Percentiles rank a stretch among this genome's conserved stretches.
phyloP scores from a whole-genome alignment of 37 sponge, comb jelly and placozoan species.

The Chondrilla cf. caribensis region DNA sequence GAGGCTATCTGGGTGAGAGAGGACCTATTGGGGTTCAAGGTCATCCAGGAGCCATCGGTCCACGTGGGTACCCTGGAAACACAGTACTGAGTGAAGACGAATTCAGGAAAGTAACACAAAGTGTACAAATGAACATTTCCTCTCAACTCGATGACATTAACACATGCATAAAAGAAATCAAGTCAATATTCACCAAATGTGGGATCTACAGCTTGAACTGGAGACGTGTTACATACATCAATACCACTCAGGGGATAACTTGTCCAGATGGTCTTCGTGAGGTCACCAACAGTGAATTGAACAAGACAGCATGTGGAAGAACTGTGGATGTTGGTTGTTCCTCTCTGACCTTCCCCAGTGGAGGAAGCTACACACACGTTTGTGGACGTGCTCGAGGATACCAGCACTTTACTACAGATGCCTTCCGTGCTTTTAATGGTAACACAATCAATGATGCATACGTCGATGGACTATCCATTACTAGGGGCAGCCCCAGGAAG shows the following conservation, averaged over 20 bases:
- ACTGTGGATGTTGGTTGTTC: conserved; percentile 27
- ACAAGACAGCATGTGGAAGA: conserved; percentile 20
- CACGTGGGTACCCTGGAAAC: neutral
- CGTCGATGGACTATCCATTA: conserved; percentile 23
- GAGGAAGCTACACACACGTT: conserved; percentile 33
- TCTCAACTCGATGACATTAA: neutral
- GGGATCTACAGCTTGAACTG: neutral
- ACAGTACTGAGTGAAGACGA: neutral
- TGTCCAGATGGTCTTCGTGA: conserved; percentile 30
- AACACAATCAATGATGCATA: conserved; percentile 20
- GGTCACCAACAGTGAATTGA: neutral
- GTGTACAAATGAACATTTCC: neutral
- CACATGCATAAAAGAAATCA: neutral
- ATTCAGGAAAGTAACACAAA: neutral
- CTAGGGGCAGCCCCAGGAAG: conserved; percentile 16
- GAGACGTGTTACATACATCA: neutral
- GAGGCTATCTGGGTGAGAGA: too few species aligned
- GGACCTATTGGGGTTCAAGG: neutral
- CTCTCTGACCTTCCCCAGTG: neutral
- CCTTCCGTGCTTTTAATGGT: neutral
- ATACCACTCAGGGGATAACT: neutral
- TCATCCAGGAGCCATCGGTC: neutral
- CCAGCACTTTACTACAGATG: conserved; percentile 26
- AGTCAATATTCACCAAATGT: conserved; percentile 5
- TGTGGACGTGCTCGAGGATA: conserved; percentile 58